These are phyloP conservation scores for Chouioia cunea DNA, from an alignment of 2,888 invertebrate genomes.

Conservation along the genomic window DNA sequence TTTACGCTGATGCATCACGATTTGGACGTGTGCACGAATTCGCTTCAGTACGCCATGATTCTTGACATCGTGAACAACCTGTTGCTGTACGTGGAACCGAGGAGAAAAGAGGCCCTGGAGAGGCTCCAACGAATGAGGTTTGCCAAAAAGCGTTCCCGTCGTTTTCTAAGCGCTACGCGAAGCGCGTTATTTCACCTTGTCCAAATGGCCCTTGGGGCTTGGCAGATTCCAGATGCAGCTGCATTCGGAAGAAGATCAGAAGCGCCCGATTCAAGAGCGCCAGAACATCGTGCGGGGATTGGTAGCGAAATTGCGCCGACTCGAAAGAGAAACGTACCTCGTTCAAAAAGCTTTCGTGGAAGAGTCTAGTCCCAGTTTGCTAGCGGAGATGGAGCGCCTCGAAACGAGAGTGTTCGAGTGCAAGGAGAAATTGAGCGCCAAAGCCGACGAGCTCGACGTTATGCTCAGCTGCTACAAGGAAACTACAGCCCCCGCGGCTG, in stretches of 20 bases:
- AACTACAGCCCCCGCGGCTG: slow-evolving; percentile 73
- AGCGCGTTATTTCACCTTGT: too few species aligned
- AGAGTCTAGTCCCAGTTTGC: slow-evolving; percentile 74
- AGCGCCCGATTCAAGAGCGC: slow-evolving; percentile 90
- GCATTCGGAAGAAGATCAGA: slow-evolving; percentile 91
- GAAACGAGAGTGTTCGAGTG: slow-evolving; percentile 87
- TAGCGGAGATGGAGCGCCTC: slow-evolving; percentile 79
- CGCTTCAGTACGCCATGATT: slow-evolving; percentile 94
- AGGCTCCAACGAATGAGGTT: slow-evolving; percentile 87
- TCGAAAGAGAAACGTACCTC: slow-evolving; percentile 91
- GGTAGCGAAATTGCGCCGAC: slow-evolving; percentile 83
- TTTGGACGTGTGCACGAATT: slow-evolving; percentile 97
- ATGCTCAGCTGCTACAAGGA: slow-evolving; percentile 95
- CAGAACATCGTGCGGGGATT: slow-evolving; percentile 81
- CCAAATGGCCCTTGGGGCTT: neutral
- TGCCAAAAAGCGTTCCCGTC: neutral
- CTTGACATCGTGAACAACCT: slow-evolving; percentile 98
- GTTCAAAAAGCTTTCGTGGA: slow-evolving; percentile 85
- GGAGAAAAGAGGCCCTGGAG: slow-evolving; percentile 91
- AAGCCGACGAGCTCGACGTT: slow-evolving; percentile 94
- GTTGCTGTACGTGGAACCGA: slow-evolving; percentile 95
- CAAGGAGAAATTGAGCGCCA: slow-evolving; percentile 87
- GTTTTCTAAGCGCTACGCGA: too few species aligned
- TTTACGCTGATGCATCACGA: slow-evolving; percentile 99
- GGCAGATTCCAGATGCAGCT: slow-evolving; percentile 88